Percentiles rank a stretch among this genome's conserved stretches.
Evolutionary conservation across 1,140 invertebrate genomes (phyloP).

Genomic region (Phymorhynchus buccinoides): DNA sequence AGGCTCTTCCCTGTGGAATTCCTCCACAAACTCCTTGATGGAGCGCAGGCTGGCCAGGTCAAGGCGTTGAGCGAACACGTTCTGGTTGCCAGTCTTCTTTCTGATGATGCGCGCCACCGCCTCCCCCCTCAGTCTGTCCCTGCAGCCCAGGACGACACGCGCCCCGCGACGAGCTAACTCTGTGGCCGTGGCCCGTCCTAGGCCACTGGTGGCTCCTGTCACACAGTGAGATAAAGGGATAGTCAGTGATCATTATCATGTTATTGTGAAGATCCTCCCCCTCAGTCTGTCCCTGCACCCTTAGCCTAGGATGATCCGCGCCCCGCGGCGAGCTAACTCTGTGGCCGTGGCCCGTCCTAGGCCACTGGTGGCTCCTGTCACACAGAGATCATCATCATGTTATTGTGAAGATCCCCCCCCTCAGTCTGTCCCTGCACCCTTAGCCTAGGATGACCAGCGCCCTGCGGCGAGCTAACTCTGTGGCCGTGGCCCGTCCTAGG

Average conservation of each 20-base stretch:
- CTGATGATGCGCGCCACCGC: conserved; percentile 68
- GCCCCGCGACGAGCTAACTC: conserved; percentile 69
- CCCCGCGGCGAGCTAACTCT: conserved; percentile 68
- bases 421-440: conserved; percentile 65
- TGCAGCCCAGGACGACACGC: conserved; percentile 63
- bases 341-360: conserved; percentile 68
- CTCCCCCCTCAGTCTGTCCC: conserved; percentile 67
- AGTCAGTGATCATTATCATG: too few relatives aligned
- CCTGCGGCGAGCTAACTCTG: conserved; percentile 67
- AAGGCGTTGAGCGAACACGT: conserved; percentile 60
- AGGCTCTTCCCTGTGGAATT: conserved; percentile 60
- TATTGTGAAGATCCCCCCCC: too few relatives aligned
- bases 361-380: conserved; percentile 70
- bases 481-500: conserved; percentile 68
- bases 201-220: conserved; percentile 70
- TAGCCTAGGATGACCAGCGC: conserved; percentile 65
- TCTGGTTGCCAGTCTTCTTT: conserved; percentile 66
- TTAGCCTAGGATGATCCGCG: conserved; percentile 64
- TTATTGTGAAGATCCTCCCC: too few relatives aligned
- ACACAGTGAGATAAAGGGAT: conserved; percentile 26
- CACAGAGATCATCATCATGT: too few relatives aligned
- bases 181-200: conserved; percentile 68
- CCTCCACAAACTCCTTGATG: conserved; percentile 63
- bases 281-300: conserved; percentile 67
- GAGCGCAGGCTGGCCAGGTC: conserved; percentile 64